phyloP scores from a whole-genome alignment of 1,140 invertebrate genomes.

The Orchesella cincta region DNA sequence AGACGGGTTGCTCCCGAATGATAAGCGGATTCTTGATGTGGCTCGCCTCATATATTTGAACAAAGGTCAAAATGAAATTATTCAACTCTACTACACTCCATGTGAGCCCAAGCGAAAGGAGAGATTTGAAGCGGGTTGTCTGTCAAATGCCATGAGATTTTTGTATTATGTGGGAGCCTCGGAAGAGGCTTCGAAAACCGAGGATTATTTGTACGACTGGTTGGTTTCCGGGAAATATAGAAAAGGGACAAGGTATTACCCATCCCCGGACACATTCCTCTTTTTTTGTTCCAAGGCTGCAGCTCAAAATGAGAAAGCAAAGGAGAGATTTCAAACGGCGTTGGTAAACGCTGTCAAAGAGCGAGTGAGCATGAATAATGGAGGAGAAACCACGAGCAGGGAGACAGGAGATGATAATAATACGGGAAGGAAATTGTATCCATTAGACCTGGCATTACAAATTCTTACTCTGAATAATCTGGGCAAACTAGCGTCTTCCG shows the following conservation, averaged over 20 bases:
- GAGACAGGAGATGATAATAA: not conserved
- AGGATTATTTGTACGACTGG: constrained; percentile 30
- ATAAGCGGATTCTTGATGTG: constrained; percentile 2
- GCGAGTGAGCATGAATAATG: too few relatives aligned
- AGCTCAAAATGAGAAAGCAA: not conserved
- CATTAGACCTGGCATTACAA: constrained; percentile 25
- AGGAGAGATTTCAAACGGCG: constrained; percentile 1
- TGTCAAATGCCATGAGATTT: constrained; percentile 27
- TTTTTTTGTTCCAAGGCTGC: constrained; percentile 20
- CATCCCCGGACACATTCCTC: constrained; percentile 31
- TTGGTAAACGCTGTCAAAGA: constrained; percentile 6
- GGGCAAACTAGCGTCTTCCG: not conserved
- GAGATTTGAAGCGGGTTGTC: constrained; percentile 1
- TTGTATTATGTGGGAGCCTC: constrained; percentile 9
- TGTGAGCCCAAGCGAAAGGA: not conserved
- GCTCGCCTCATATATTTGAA: constrained; percentile 28
- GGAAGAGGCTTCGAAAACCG: not conserved
- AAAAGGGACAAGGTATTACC: constrained; percentile 10
- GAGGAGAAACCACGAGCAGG: too few relatives aligned
- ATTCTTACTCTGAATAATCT: constrained; percentile 26
- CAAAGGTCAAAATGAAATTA: not conserved
- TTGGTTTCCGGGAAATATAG: constrained; percentile 8
- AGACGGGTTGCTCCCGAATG: not conserved
- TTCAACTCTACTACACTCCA: constrained; percentile 26
- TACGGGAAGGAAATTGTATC: not conserved